Base-by-base conservation (phyloP, 1,140 invertebrate genomes). In the Eufriesea mexicana region DNA sequence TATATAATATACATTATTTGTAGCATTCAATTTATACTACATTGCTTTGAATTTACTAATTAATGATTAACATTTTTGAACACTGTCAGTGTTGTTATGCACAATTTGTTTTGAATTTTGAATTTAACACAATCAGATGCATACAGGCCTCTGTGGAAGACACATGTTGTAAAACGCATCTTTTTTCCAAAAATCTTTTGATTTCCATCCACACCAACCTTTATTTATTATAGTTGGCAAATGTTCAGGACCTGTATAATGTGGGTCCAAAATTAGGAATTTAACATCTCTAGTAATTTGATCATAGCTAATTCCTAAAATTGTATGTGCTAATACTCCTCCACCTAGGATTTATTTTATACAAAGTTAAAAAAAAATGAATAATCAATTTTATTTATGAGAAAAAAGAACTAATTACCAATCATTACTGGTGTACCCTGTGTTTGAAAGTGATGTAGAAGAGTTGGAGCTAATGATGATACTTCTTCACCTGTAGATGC, bases 341-440 rank as follows among this genome's bases (percentile, higher is more conserved):
- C 99, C 99, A 90, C 99, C 98, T 98, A 90, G 71, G 90, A 93
- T 91, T 88, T 55, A 80, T 83, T 59, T 45, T 68, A 25, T 35
- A 79, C 59, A 76, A 66, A 68, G 51, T 16, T 83, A 28, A 1
- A 51, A 57, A n/a, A 55, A 47, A 28, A n/a, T 16, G n/a, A n/a
- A 20, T 2, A 49, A 42, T 23, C 54, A 68, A 76, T 61, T 14
- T 18, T 42, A 54, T 10, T 35, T 25, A 62, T 54, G n/a, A 61
- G 68, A 66, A 20, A 64, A 28, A 79, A 74, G 70, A 51, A 2
- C 66, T 68, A 73, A 91, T 95, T 94, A 98, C 97, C 98, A 89
- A 99, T 99, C 99, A 99, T 99, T 80, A 99, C 96, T 18, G 99
- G 99, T 62, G 98, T 98, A 72, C 99, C 99, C 91, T 99, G 97